These are phyloP conservation scores for Sphaeramia orbicularis DNA, from an alignment of 2,797 vertebrate species.

Conservation along the genomic window DNA sequence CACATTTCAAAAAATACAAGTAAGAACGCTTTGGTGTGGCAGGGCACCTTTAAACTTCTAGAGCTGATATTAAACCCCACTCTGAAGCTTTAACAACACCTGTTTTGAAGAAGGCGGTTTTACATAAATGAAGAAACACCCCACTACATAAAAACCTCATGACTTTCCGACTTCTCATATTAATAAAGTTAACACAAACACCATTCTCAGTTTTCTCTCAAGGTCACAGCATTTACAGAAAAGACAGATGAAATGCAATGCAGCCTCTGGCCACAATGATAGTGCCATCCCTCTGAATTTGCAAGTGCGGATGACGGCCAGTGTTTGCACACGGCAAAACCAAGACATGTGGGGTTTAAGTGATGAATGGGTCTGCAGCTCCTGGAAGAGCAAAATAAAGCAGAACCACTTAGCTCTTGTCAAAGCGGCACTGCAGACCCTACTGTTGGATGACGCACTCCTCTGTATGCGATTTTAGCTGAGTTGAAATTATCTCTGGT, in stretches of 20 bases:
- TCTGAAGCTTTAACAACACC: too few species aligned
- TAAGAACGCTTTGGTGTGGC: too few species aligned
- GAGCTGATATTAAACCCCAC: too few species aligned
- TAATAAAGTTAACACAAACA: constrained; percentile 23
- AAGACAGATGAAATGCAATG: constrained; percentile 29
- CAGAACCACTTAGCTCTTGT: constrained; percentile 51
- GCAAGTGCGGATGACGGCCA: constrained; percentile 44
- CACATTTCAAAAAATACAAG: too few species aligned
- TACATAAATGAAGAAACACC: too few species aligned
- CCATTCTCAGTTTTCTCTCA: constrained; percentile 9
- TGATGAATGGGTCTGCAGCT: constrained; percentile 69
- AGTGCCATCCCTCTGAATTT: constrained; percentile 63
- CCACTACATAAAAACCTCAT: too few species aligned
- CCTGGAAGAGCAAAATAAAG: constrained; percentile 52
- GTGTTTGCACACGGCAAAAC: constrained; percentile 45
- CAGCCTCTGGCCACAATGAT: constrained; percentile 12
- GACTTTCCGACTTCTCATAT: not conserved
- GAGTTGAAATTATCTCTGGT: not conserved
- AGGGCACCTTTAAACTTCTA: too few species aligned
- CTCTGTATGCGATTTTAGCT: constrained; percentile 12
- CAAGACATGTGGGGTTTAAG: constrained; percentile 55
- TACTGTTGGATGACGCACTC: constrained; percentile 6
- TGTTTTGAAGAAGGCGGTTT: too few species aligned
- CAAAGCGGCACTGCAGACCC: constrained; percentile 23
- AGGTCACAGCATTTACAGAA: constrained; percentile 51